A percentile compares a stretch with the other conserved stretches of the same genome.
Evolutionary conservation across 2,888 invertebrate species (phyloP).

Genomic region (Zygogramma bicolorata): DNA sequence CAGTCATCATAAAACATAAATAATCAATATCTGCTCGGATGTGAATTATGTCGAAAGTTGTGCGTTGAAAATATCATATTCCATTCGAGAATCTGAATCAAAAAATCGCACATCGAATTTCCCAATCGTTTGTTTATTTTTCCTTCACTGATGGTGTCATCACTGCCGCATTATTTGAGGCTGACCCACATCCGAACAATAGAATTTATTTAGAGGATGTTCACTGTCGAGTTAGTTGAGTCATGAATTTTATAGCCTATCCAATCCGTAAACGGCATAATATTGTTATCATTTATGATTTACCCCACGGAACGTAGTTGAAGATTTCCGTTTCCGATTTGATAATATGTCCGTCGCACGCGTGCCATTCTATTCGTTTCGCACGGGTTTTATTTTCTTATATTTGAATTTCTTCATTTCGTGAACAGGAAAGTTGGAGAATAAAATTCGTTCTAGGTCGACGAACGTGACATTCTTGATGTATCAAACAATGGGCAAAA

Average conservation of each 20-base stretch:
- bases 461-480: too few relatives aligned
- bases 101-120: too few relatives aligned
- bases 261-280: background rate
- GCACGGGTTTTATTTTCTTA: background rate
- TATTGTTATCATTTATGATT: background rate
- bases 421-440: too few relatives aligned
- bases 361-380: background rate
- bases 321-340: conserved; percentile 3
- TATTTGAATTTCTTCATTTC: background rate
- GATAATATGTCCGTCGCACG: background rate
- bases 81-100: too few relatives aligned
- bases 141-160: background rate
- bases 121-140: background rate
- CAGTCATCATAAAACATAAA: too few relatives aligned
- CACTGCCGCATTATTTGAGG: background rate
- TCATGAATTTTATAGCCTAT: background rate
- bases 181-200: conserved; percentile 8
- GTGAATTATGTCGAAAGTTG: too few relatives aligned
- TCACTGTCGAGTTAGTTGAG: background rate
- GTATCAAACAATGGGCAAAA: too few relatives aligned
- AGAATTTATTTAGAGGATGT: background rate
- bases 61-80: too few relatives aligned
- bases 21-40: too few relatives aligned
- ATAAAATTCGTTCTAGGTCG: too few relatives aligned
- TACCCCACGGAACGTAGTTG: background rate